Conservation (phyloP, 2,888 invertebrate species). For the Philereme transversata region DNA sequence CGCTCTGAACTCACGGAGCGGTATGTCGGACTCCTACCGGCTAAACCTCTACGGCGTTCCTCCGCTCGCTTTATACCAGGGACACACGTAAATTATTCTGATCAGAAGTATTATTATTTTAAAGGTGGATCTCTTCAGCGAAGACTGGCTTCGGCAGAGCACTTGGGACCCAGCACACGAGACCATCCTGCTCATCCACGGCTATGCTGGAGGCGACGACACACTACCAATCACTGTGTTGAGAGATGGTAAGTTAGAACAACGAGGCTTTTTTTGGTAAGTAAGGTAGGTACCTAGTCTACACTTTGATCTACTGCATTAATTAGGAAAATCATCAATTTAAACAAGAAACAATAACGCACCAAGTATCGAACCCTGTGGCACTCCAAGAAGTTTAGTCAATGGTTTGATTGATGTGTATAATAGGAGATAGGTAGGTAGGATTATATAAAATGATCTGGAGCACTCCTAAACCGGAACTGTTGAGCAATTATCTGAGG, state of each 20-base stretch:
- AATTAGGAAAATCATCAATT: no score
- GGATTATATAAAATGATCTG: neutral
- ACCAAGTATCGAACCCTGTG: no score
- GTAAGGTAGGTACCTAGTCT: no score
- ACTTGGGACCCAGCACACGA: slow-evolving; percentile 88
- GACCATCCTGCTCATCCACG: slow-evolving; percentile 88
- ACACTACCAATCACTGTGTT: slow-evolving; percentile 88
- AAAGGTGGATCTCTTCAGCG: slow-evolving; percentile 83
- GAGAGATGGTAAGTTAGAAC: slow-evolving; percentile 84
- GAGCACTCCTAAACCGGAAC: slow-evolving; percentile 3
- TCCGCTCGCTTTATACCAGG: no score
- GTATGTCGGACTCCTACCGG: no score
- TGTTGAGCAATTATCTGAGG: neutral
- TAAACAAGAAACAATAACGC: no score
- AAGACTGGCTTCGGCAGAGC: slow-evolving; percentile 90
- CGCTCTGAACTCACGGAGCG: no score
- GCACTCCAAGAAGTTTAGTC: neutral
- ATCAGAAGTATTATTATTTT: slow-evolving; percentile 4
- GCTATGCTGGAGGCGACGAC: slow-evolving; percentile 91
- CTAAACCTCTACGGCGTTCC: no score
- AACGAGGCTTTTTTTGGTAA: neutral
- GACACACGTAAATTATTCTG: neutral
- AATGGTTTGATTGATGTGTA: neutral
- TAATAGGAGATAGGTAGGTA: neutral
- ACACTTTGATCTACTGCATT: no score